Conservation (phyloP, 35 echinoderm and acorn worm species). For the Heliocidaris erythrogramma region DNA sequence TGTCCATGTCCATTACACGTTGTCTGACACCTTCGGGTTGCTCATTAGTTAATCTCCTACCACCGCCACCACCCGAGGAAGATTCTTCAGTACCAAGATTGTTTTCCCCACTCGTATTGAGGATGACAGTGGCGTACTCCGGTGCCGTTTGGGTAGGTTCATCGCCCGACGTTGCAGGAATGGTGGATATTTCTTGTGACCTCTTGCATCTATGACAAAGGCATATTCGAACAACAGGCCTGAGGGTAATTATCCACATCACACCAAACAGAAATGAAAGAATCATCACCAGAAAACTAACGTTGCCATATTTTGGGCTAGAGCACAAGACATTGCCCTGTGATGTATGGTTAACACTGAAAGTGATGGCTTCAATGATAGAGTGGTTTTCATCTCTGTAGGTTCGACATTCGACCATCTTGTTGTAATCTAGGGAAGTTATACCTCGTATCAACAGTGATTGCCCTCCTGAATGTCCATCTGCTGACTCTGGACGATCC, state of each 20-base stretch:
- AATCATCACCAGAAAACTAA: background rate
- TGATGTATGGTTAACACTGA: background rate
- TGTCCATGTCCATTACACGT: background rate
- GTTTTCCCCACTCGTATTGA: background rate
- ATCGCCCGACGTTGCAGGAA: background rate
- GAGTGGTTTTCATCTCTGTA: background rate
- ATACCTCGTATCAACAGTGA: background rate
- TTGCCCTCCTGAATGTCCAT: background rate
- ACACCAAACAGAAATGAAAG: background rate
- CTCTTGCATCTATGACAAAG: background rate
- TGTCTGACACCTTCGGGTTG: background rate
- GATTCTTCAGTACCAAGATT: background rate
- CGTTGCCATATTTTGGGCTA: background rate
- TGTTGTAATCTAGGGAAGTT: background rate
- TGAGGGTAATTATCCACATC: background rate
- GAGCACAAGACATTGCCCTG: background rate
- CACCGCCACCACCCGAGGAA: background rate
- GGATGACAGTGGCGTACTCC: background rate
- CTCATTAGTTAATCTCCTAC: background rate
- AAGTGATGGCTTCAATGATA: background rate
- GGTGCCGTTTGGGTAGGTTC: background rate
- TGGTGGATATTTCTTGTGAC: background rate
- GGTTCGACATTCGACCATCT: background rate
- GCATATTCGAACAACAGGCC: background rate
- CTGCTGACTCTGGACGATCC: background rate